Base-by-base conservation (phyloP, 2,888 invertebrate species). In the Rhagonycha fulva region DNA sequence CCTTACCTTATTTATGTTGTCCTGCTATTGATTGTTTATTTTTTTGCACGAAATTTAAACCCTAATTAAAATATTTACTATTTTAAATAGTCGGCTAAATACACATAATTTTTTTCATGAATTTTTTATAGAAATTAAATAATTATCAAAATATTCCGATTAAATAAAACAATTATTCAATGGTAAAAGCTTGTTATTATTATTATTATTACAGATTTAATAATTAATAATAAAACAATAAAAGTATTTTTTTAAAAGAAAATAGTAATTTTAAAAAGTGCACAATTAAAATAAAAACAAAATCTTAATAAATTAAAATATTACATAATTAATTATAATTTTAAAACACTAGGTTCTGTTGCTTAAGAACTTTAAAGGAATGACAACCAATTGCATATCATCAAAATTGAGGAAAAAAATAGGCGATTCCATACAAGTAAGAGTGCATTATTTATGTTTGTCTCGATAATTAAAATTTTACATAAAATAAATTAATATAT, bases 331-430 rank as follows among this genome's bases (percentile, higher is more conserved):
- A 62, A 23, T 24, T 70, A 14, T 26, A 70, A 47, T 47, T 23
- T 68, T 73, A 62, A 73, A 73, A 73, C 63, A 73, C 62, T 71
- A 63, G 70, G 74, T 74, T 74, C 74, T 74, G 74, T 69, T 74
- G 30, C 32, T 74, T 63, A 74, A 74, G 74, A 74, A 74, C 74
- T 69, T 74, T 74, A 69, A 68, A 74, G 74, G 74, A 74, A 74
- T 74, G 74, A 74, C 74, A 68, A 74, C 60, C 62, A 69, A 28
- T 12, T 66, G 24, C 63, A n/a, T 24, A 66, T 62, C 62, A 62
- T 24, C 47, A 24, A 66, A 66, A 24, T n/a, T 24, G 63, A 66
- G 63, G 11, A 5, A 47, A n/a, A 47, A 47, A 47, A 47, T n/a
- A n/a, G n/a, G 47, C n/a, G 47, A n/a, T 47, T 47, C 47, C 47